phyloP scores from a whole-genome alignment of 37 sponge, comb jelly and placozoan species.

The Crambe crambe region DNA sequence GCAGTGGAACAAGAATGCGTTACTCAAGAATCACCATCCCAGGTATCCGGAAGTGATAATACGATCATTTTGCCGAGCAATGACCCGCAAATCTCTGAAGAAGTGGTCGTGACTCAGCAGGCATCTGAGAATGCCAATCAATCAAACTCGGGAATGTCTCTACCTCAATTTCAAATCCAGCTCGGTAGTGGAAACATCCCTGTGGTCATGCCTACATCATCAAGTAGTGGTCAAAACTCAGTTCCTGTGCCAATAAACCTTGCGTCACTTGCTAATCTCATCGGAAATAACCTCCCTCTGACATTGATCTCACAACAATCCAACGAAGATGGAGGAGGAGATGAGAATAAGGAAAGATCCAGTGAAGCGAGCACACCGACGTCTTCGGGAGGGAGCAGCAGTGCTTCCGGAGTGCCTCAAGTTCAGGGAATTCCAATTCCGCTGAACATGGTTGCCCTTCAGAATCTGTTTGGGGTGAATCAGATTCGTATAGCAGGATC shows the following conservation, averaged over 20 bases:
- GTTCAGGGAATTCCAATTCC: slow-evolving; percentile 37
- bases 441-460: slow-evolving; percentile 37
- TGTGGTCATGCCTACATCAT: slow-evolving; percentile 22
- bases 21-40: neutral
- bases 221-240: slow-evolving; percentile 8
- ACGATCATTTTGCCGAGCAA: slow-evolving; percentile 45
- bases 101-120: slow-evolving; percentile 49
- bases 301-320: slow-evolving; percentile 37
- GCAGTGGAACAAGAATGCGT: neutral
- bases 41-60: neutral
- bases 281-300: slow-evolving; percentile 14
- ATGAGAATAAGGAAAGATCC: neutral
- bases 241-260: slow-evolving; percentile 45
- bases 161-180: slow-evolving; percentile 41
- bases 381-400: neutral
- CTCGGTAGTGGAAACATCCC: slow-evolving; percentile 20
- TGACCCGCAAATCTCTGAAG: slow-evolving; percentile 54
- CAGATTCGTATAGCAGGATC: slow-evolving; percentile 34
- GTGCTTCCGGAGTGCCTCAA: slow-evolving; percentile 1
- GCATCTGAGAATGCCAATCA: slow-evolving; percentile 16
- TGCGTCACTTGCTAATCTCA: slow-evolving; percentile 21
- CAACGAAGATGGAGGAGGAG: neutral
- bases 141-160: neutral
- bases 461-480: slow-evolving; percentile 35
- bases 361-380: neutral